Evolutionary conservation across 2,113 vertebrate genomes (phyloP), one percentile per base, ranked within the genome.

Genomic region (Lycaon pictus): DNA sequence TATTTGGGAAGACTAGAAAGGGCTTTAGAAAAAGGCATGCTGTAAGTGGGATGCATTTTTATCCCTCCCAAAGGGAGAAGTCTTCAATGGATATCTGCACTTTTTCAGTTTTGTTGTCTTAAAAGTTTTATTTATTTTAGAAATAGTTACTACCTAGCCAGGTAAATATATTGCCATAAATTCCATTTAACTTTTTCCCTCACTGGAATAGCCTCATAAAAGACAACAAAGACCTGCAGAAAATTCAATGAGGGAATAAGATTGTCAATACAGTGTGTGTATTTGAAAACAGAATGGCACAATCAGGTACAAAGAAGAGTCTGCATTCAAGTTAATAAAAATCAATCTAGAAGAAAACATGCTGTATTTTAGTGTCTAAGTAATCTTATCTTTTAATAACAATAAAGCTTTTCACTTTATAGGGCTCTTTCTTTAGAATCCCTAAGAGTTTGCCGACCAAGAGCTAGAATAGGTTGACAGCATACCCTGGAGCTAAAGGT

Each of bases 261-360:
- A 98, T 98, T 90, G 97, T 98, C 98, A 98, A 98, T 98, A 98
- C 93, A 95, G 97, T 98, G 93, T 98, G 96, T 98, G 97, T 97
- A 98, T 98, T 98, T 90, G 95, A 96, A 97, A 95, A 93, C 65
- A 97, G 97, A 96, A 92, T 60, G 90, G 97, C 96, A 96, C 89
- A 97, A 97, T 98, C 95, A 89, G 94, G 97, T 98, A 95, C 92
- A 96, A 98, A 98, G 85, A 81, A 71, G 91, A 98, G 93, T 77
- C 95, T 94, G 91, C 97, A 88, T 96, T 93, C 67, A 83, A 96
- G 97, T 95, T 98, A 98, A 98, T 98, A 99, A 98, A 98, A 98
- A 98, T 96, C 97, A 94, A 88, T 94, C 98, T 95, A 96, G 96
- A 98, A 98, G 96, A 97, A 94, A 98, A 84, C 80, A 98, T 98